phyloP scores from a whole-genome alignment of 35 echinoderm and acorn worm genomes.

The Holothuria glaberrima region DNA sequence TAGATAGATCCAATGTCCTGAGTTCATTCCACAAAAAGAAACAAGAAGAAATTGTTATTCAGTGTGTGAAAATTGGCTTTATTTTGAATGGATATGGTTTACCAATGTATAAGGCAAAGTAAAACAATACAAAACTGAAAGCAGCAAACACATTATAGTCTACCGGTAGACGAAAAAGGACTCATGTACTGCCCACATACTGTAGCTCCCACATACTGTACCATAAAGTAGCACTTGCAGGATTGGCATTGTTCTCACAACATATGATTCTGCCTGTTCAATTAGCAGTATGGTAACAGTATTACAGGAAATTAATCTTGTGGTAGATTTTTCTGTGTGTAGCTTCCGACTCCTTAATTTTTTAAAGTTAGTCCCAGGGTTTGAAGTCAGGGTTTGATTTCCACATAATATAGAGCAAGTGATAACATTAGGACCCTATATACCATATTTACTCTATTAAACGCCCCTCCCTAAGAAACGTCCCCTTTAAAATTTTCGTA shows the following conservation, averaged over 20 bases:
- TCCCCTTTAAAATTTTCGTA: not conserved
- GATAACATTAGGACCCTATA: not conserved
- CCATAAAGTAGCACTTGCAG: not conserved
- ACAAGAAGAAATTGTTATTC: not conserved
- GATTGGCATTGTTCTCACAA: not conserved
- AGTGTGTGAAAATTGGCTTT: not conserved
- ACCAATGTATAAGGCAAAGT: not conserved
- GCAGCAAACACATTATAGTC: not conserved
- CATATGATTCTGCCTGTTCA: not conserved
- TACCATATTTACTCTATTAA: too few species aligned
- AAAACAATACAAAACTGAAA: not conserved
- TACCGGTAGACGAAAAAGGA: not conserved
- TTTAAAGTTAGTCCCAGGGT: not conserved
- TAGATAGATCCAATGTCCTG: not conserved
- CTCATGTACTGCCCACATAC: not conserved
- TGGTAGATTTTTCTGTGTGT: not conserved
- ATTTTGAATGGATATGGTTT: not conserved
- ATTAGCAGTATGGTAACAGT: not conserved
- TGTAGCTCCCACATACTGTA: not conserved
- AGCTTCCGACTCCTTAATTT: not conserved
- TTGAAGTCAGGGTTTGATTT: not conserved
- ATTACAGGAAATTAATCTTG: not conserved
- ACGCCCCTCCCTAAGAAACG: not conserved
- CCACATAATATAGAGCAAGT: not conserved
- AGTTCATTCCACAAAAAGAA: not conserved